Evolutionary conservation across 2,888 invertebrate genomes (phyloP).

Genomic region (Clusia tigrina): DNA sequence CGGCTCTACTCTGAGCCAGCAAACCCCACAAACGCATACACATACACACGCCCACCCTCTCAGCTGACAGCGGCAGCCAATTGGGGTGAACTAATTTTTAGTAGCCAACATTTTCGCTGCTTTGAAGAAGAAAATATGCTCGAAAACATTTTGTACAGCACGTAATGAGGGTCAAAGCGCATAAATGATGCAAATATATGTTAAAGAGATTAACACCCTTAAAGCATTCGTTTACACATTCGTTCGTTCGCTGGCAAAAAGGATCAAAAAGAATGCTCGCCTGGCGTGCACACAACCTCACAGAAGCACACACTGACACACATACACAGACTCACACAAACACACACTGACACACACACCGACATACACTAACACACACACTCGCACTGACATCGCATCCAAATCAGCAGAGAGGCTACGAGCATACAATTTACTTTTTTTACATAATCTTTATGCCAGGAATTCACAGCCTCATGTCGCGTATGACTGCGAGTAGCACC

Average conservation of each 20-base stretch:
- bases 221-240: slow-evolving; percentile 39
- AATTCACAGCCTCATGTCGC: too few relatives aligned
- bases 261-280: too few relatives aligned
- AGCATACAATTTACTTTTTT: too few relatives aligned
- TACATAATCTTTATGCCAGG: too few relatives aligned
- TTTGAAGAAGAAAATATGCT: slow-evolving; percentile 29
- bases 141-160: slow-evolving; percentile 25
- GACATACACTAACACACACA: too few relatives aligned
- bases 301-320: too few relatives aligned
- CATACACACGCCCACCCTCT: neutral
- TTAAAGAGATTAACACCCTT: slow-evolving; percentile 58
- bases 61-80: neutral
- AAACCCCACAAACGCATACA: neutral
- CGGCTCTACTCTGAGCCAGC: neutral
- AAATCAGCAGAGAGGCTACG: too few relatives aligned
- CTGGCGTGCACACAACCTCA: too few relatives aligned
- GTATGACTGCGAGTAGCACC: too few relatives aligned
- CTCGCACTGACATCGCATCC: too few relatives aligned
- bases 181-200: slow-evolving; percentile 61
- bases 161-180: slow-evolving; percentile 56
- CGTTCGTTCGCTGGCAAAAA: neutral
- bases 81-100: neutral
- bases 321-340: too few relatives aligned
- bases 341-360: too few relatives aligned
- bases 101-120: slow-evolving; percentile 4